Evolutionary conservation across 2,797 vertebrate genomes (phyloP).

Genomic region (Coreius guichenoti): DNA sequence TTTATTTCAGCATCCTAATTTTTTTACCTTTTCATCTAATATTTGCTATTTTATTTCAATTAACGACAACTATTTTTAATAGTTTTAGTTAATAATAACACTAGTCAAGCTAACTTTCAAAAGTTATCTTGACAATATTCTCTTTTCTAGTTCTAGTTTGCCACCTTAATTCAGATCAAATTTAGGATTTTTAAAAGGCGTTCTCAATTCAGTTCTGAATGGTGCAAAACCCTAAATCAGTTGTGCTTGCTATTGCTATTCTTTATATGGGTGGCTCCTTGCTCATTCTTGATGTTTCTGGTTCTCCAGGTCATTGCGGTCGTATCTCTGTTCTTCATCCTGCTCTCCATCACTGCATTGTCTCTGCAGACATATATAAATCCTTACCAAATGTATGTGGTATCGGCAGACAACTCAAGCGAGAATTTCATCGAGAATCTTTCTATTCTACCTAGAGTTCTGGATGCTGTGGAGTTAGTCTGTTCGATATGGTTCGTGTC

Average conservation of each 20-base stretch:
- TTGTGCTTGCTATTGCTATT: neutral
- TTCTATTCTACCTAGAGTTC: neutral
- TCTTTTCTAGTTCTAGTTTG: neutral
- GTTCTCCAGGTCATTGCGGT: conserved; percentile 21
- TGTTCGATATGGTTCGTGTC: conserved; percentile 30
- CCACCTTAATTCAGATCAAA: neutral
- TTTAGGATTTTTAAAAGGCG: neutral
- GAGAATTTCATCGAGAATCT: fast-evolving
- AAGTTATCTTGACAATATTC: neutral
- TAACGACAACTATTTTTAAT: no score
- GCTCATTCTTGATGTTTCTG: neutral
- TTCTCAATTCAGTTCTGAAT: neutral
- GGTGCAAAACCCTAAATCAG: neutral
- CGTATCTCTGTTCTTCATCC: conserved; percentile 30
- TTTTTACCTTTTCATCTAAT: no score
- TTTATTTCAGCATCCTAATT: no score
- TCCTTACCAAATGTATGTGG: neutral
- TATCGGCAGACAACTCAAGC: neutral
- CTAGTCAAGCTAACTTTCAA: neutral
- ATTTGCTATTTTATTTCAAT: no score
- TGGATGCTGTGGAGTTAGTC: neutral
- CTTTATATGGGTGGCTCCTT: neutral
- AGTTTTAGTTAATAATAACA: no score
- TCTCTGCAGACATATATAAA: neutral
- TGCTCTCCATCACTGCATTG: conserved; percentile 32